Conservation (phyloP, 92 coral and sea anemone genomes). For the Porites cylindrica region DNA sequence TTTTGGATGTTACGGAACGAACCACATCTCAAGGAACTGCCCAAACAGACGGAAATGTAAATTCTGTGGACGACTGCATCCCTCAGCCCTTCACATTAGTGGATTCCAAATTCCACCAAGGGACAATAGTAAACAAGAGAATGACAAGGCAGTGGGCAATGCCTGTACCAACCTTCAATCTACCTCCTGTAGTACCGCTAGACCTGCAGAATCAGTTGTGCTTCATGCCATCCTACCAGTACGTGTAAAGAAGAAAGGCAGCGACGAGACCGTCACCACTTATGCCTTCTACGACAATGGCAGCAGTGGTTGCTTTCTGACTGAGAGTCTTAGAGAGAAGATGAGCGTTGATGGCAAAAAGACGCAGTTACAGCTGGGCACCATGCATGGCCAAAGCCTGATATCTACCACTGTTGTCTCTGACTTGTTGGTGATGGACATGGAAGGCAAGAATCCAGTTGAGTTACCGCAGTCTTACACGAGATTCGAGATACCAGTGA, state of each 20-base stretch:
- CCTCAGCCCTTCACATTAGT: slow-evolving; percentile 71
- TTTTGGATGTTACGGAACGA: no score
- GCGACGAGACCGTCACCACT: no score
- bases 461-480: slow-evolving; percentile 28
- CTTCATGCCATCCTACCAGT: slow-evolving; percentile 71
- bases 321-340: no score
- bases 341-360: no score
- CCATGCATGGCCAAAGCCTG: slow-evolving; percentile 65
- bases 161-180: slow-evolving; percentile 21
- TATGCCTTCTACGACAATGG: no score
- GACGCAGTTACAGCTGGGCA: slow-evolving; percentile 57
- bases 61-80: slow-evolving; percentile 55
- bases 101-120: slow-evolving; percentile 38
- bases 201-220: slow-evolving; percentile 11
- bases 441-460: not conserved
- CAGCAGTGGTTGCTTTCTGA: no score
- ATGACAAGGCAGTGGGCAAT: slow-evolving; percentile 32
- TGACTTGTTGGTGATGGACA: slow-evolving; percentile 30
- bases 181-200: not conserved
- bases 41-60: slow-evolving; percentile 44
- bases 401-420: slow-evolving; percentile 36
- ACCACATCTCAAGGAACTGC: slow-evolving; percentile 52
- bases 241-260: no score
- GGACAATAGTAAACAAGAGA: slow-evolving; percentile 30
- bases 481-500: no score